A percentile compares a stretch with the other conserved stretches of the same genome.
Evolutionary conservation across 2,888 invertebrate genomes (phyloP).

Genomic region (Parnassius glacialis): DNA sequence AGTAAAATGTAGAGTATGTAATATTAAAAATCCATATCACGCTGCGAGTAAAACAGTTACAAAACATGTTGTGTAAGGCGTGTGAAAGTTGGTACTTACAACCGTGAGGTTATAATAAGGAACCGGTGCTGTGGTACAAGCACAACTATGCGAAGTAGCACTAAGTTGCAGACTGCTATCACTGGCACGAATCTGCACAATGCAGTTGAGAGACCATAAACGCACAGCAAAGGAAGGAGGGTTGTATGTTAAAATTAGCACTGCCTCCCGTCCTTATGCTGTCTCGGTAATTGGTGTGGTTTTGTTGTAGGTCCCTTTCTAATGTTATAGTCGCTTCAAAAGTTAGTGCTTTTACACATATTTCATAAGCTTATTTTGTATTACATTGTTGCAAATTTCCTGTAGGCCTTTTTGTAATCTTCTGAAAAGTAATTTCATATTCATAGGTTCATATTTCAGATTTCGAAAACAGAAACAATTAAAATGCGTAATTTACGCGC

Average conservation of each 20-base stretch:
- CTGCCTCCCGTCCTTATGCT: conserved; percentile 1
- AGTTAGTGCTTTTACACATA: too few species aligned
- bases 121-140: conserved; percentile 5
- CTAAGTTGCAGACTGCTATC: conserved; percentile 24
- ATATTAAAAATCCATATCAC: conserved; percentile 6
- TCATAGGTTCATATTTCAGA: too few species aligned
- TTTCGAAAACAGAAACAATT: too few species aligned
- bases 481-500: too few species aligned
- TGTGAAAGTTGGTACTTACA: conserved; percentile 22
- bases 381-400: too few species aligned
- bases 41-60: conserved; percentile 14
- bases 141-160: conserved; percentile 11
- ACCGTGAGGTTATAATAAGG: conserved; percentile 13
- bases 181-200: conserved; percentile 29
- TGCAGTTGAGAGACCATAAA: conserved; percentile 32
- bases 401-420: too few species aligned
- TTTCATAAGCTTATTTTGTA: too few species aligned
- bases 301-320: not conserved
- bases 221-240: not conserved
- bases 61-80: conserved; percentile 19
- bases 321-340: too few species aligned
- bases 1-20: not conserved
- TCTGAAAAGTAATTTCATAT: too few species aligned
- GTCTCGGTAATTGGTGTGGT: not conserved
- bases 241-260: conserved; percentile 22